These are phyloP conservation scores for Eledone cirrhosa DNA, from an alignment of 2,888 invertebrate genomes.

Conservation along the genomic window DNA sequence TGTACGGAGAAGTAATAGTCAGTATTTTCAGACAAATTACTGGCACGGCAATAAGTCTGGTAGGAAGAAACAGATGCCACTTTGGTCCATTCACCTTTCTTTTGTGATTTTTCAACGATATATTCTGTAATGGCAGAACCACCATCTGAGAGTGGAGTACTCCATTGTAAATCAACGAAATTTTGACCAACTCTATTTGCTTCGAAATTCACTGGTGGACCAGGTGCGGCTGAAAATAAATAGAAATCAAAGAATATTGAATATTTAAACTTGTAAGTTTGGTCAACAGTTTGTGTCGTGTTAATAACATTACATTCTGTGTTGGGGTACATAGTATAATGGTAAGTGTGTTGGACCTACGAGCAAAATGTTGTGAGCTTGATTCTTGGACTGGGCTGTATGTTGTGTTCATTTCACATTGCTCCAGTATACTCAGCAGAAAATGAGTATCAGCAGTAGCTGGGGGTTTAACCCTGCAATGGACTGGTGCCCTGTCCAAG, in stretches of 20 bases:
- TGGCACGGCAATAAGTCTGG: slow-evolving; percentile 52
- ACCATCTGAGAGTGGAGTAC: slow-evolving; percentile 62
- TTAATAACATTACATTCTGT: too few species aligned
- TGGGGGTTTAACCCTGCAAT: too few species aligned
- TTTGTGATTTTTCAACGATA: slow-evolving; percentile 52
- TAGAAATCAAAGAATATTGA: not conserved
- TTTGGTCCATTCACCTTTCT: slow-evolving; percentile 48
- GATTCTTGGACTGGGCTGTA: too few species aligned
- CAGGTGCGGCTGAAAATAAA: slow-evolving; percentile 54
- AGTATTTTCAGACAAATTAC: slow-evolving; percentile 54
- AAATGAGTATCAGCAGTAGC: too few species aligned
- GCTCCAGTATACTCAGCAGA: too few species aligned
- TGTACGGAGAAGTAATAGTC: slow-evolving; percentile 63
- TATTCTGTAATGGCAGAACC: slow-evolving; percentile 63
- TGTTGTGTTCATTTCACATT: too few species aligned
- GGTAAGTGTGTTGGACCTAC: too few species aligned
- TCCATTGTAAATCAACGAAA: slow-evolving; percentile 61
- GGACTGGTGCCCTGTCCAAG: too few species aligned
- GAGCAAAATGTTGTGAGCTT: too few species aligned
- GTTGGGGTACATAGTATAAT: too few species aligned
- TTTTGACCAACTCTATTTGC: slow-evolving; percentile 58
- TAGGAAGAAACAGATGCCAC: slow-evolving; percentile 52
- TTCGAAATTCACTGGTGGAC: slow-evolving; percentile 60
- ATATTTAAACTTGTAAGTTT: too few species aligned
- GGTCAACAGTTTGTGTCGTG: too few species aligned